Evolutionary conservation across 2,888 invertebrate genomes (phyloP), one percentile per base, ranked within the genome.

Genomic region (Eupithecia subumbrata): DNA sequence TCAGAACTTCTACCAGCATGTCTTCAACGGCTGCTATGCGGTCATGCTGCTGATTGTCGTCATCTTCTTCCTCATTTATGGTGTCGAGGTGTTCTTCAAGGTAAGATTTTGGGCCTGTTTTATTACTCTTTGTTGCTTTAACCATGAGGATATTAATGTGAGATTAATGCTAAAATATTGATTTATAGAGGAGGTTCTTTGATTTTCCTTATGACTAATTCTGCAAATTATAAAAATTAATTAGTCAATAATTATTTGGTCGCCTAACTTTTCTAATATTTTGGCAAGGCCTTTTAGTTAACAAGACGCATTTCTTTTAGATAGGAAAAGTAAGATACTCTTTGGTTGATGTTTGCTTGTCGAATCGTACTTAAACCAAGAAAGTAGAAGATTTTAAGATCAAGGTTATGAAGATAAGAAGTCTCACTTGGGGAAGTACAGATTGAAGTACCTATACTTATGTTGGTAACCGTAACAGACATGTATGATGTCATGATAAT

Each of bases 41-140:
- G 97, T 97, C n/a, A 95, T 99, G 71, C 96, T 98, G 77, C 97
- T 98, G 88, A 97, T 98, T 77, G 98, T 98, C 67, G 98, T 98
- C 76, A 96, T 98, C 22, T 98, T 98, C 95, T 99, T 98, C 93
- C 96, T 99, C 72, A 98, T 98, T 82, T 99, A 98, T 90, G 98
- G 99, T 69, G 97, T 98, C 30, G 98, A 98, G 93, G 98, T 99
- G 12, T 99, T 97, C 91, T 98, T 99, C 88, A 98, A 98, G 96
- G 97, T 98, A 89, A 92, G 91, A 71, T 74, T 9, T 30, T 70
- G 11, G 45, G 16, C 8, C 73, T 69, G 11, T 0, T 74, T 43
- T 66, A 16, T 70, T 68, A 45, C 30, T 71, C 18, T 45, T 34
- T 71, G 60, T 34, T 64, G n/a, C 34, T 12, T 56, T 25, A 25